Base-by-base conservation (phyloP, 2,888 invertebrate species). In the Pycnomerus fuliginosus region DNA sequence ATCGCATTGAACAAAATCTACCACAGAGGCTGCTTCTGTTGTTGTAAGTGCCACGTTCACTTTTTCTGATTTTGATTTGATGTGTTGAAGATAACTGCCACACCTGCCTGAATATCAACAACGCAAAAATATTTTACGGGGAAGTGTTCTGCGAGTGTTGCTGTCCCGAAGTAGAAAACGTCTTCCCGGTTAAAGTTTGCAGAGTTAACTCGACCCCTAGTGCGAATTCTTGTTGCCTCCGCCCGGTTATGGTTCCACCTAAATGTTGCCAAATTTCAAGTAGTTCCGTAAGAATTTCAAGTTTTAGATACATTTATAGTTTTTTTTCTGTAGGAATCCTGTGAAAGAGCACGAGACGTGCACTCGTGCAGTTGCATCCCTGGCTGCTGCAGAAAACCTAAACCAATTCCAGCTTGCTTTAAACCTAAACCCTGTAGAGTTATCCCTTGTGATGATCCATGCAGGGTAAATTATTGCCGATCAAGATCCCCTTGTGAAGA, bases 1-100 rank as follows among this genome's bases (percentile, higher is more conserved):
- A 57, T 62, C 36, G 52, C 58, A 10, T 31, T 64, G 42, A 65
- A 62, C 41, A 62, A 64, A 56, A 53, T 61, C 16, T 65, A 63
- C 64, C 63, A 64, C 30, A 62, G 58, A 34, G 52, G 55, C 29
- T 64, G 64, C 42, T 64, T 64, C 42, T 54, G 55, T 25, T 65
- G 62, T 40, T 54, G 65, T 64, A 53, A 63, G 64, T 62, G 11
- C 4, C 25, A 23, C 28, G 31, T 29, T 11, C 16, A 39, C 20
- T 15, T 30, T 39, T 25, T 3, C 2, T 16, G 13, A 22, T 17
- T 32, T 14, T 42, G 8, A 29, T 16, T 8, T 12, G 15, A 7
- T 16, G 33, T 28, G 20, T 48, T 56, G 45, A 40, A 65, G 62
- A 52, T 45, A 59, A 49, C 31, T 64, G 63, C 31, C 46, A 48